Evolutionary conservation across 2,888 invertebrate genomes (phyloP).

Genomic region (Drosophila recens): DNA sequence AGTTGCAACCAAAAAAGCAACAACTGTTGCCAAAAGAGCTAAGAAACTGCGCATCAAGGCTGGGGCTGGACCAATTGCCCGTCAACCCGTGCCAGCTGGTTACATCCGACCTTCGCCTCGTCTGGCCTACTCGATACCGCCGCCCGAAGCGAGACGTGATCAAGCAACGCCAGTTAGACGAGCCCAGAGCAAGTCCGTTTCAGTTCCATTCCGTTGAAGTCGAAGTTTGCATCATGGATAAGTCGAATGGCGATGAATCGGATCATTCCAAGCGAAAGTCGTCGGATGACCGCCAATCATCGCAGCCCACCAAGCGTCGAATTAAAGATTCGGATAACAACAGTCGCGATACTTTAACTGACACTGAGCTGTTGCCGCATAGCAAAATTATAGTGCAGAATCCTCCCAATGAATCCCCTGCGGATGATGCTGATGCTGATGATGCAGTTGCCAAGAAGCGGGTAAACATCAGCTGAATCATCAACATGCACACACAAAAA

Average conservation of each 20-base stretch:
- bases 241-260: slow-evolving; percentile 40
- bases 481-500: slow-evolving; percentile 34
- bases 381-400: slow-evolving; percentile 1
- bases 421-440: slow-evolving; percentile 3
- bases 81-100: not conserved
- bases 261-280: slow-evolving; percentile 33
- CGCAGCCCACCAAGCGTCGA: slow-evolving; percentile 37
- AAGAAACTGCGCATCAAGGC: slow-evolving; percentile 37
- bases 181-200: not conserved
- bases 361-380: slow-evolving; percentile 4
- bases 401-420: not conserved
- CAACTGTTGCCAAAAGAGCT: slow-evolving; percentile 1
- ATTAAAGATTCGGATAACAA: not conserved
- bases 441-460: slow-evolving; percentile 52
- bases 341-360: not conserved
- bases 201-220: slow-evolving; percentile 5
- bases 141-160: slow-evolving; percentile 15
- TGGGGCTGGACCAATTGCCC: slow-evolving; percentile 26
- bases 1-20: not conserved
- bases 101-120: slow-evolving; percentile 28
- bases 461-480: slow-evolving; percentile 49
- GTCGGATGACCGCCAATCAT: slow-evolving; percentile 23
- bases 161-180: not conserved
- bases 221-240: slow-evolving; percentile 26
- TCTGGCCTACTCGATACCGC: slow-evolving; percentile 43